Percentiles rank a stretch among this genome's conserved stretches.
phyloP scores from a whole-genome alignment of 2,888 invertebrate genomes.

The Drosophila nigricruria region DNA sequence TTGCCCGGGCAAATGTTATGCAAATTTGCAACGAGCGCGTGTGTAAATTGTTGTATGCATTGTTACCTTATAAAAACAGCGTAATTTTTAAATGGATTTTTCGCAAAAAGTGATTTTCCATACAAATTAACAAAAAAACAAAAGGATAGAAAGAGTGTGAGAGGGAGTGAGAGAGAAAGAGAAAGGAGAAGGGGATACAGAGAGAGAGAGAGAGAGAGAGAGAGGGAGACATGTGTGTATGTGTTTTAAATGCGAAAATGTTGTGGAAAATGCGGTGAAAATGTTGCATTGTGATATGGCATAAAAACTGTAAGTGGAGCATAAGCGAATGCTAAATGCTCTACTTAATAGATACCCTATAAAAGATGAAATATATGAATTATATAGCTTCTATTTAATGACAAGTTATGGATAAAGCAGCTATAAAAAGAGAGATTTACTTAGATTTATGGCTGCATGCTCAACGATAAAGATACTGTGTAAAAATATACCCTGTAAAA shows the following conservation, averaged over 20 bases:
- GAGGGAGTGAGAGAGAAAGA: not conserved
- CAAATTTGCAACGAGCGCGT: slow-evolving; percentile 74
- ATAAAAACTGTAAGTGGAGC: slow-evolving; percentile 10
- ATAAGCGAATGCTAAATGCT: slow-evolving; percentile 9
- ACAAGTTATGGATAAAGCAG: not conserved
- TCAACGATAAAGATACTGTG: not conserved
- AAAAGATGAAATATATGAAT: not conserved
- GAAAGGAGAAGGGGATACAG: not conserved
- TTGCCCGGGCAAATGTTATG: slow-evolving; percentile 73
- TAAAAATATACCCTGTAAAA: not conserved
- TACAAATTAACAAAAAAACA: slow-evolving; percentile 79
- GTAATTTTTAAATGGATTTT: slow-evolving; percentile 80
- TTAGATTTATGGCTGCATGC: not conserved
- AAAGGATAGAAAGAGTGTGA: slow-evolving; percentile 7
- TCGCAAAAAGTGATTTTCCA: slow-evolving; percentile 78
- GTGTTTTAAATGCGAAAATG: slow-evolving; percentile 53
- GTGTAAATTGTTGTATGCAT: slow-evolving; percentile 81
- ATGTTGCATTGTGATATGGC: slow-evolving; percentile 52
- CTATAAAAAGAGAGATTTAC: not conserved
- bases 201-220: not conserved
- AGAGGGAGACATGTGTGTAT: not conserved
- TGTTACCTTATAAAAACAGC: slow-evolving; percentile 81
- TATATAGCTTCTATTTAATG: not conserved
- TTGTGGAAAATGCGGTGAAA: slow-evolving; percentile 40
- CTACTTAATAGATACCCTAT: slow-evolving; percentile 1